Base-by-base conservation (phyloP, 2,888 invertebrate genomes). In the Dolichopus griseipennis region DNA sequence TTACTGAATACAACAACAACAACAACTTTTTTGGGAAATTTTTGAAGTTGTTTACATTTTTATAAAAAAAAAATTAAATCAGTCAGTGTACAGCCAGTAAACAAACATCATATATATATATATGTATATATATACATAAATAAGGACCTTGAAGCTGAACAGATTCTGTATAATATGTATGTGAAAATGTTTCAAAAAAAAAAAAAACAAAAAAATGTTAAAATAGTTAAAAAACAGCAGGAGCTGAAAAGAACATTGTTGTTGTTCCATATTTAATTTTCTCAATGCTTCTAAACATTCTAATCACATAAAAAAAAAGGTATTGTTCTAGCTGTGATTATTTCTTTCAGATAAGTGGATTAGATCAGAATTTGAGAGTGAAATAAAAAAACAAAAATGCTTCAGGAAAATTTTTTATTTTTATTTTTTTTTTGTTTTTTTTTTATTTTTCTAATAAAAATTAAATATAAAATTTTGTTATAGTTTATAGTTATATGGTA, bases 11-110 rank as follows among this genome's bases (percentile, higher is more conserved):
- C n/a, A n/a, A n/a, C n/a, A n/a, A n/a, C n/a, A n/a, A n/a, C n/a
- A n/a, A n/a, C n/a, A n/a, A n/a, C n/a, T n/a, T 27, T 27, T 27
- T 27, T 27, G 27, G 27, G 5, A 37, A 52, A 52, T n/a, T n/a
- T n/a, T n/a, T n/a, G n/a, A n/a, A 52, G 52, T 52, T 52, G 52
- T 52, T 52, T n/a, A n/a, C 15, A 52, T 52, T 52, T 52, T n/a
- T n/a, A n/a, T 6, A 9, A 41, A 52, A 1, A 52, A 52, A 52
- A 52, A n/a, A 52, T 15, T 52, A n/a, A 41, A 41, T 41, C 41
- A 41, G 15, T 12, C 2, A 41, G 15, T 12, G 8, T n/a, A 12
- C 41, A 15, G 41, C 8, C 15, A 9, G 15, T 27, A 27, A 27
- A 27, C 37, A 37, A n/a, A n/a, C n/a, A n/a, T n/a, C n/a, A n/a